Evolutionary conservation across 2,113 vertebrate species (phyloP).

Genomic region (Stigmatopora nigra): DNA sequence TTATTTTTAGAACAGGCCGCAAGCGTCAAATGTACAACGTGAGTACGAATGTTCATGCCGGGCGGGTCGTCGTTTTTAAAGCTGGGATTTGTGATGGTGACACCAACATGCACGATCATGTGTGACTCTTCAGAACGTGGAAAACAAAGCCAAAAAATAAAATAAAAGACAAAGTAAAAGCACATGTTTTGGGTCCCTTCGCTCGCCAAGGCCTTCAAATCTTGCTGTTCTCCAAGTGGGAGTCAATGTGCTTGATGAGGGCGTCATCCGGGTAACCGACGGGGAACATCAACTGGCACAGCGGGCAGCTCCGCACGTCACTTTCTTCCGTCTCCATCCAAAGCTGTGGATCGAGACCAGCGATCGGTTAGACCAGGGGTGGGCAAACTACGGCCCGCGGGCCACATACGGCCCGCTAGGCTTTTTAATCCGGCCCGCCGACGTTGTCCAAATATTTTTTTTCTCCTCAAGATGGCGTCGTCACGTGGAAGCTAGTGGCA

Average conservation of each 20-base stretch:
- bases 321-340: constrained; percentile 97
- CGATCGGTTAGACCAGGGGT: not conserved
- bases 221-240: constrained; percentile 98
- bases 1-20: constrained; percentile 44
- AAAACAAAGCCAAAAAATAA: not conserved
- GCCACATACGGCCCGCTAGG: too few relatives aligned
- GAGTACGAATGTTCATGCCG: constrained; percentile 16
- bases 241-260: constrained; percentile 98
- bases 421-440: too few relatives aligned
- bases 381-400: too few relatives aligned
- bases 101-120: constrained; percentile 30
- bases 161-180: not conserved
- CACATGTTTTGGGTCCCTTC: constrained; percentile 17
- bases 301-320: constrained; percentile 90
- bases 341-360: constrained; percentile 69
- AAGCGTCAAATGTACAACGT: constrained; percentile 51
- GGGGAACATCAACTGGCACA: constrained; percentile 94
- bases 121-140: not conserved
- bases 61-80: not conserved
- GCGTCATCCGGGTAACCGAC: constrained; percentile 92
- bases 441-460: too few relatives aligned
- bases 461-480: too few relatives aligned
- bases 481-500: too few relatives aligned
- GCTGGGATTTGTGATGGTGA: constrained; percentile 3
- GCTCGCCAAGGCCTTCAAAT: constrained; percentile 72